phyloP scores from a whole-genome alignment of 2,113 vertebrate genomes.

The Aix galericulata region DNA sequence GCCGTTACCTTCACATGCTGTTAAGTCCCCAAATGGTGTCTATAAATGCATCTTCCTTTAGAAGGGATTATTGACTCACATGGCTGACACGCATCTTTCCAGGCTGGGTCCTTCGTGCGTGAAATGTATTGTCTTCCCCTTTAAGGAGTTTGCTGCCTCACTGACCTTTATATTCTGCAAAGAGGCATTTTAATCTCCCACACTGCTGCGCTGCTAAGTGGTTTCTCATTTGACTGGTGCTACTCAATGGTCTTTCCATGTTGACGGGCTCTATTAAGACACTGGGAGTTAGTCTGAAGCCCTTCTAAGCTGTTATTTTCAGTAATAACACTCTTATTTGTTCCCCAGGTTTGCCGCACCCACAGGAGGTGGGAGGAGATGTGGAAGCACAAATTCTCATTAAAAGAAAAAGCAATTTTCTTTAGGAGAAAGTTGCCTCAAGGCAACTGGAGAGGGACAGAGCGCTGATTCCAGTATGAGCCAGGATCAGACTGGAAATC shows the following conservation, averaged over 20 bases:
- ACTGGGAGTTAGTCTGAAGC: constrained; percentile 46
- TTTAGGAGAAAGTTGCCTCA: background rate
- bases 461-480: background rate
- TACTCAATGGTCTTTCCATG: constrained; percentile 67
- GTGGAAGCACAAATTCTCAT: constrained; percentile 12
- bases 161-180: constrained; percentile 76
- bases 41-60: background rate
- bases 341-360: background rate
- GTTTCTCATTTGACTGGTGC: constrained; percentile 73
- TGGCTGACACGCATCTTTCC: background rate
- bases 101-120: constrained; percentile 1
- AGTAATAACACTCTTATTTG: constrained; percentile 48
- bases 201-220: constrained; percentile 64
- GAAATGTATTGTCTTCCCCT: constrained; percentile 65
- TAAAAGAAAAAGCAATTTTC: constrained; percentile 26
- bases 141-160: constrained; percentile 73
- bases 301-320: constrained; percentile 58
- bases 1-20: background rate
- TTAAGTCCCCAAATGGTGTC: background rate
- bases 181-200: constrained; percentile 73
- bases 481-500: background rate
- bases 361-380: constrained; percentile 10
- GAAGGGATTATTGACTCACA: background rate
- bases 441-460: background rate
- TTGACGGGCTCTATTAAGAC: constrained; percentile 70